phyloP scores from a whole-genome alignment of 1,140 invertebrate species.

The Phocides pigmalion region DNA sequence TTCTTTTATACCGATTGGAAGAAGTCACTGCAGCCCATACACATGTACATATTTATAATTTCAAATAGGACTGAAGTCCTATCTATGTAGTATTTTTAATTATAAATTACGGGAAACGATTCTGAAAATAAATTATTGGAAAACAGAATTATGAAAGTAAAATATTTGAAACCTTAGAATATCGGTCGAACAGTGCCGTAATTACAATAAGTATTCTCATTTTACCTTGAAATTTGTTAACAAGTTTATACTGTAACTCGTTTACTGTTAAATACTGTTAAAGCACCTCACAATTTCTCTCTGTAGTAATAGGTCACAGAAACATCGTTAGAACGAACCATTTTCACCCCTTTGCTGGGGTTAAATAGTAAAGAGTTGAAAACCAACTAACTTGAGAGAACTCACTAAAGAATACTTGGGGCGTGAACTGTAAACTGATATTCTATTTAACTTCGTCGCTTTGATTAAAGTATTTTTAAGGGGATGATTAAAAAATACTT shows the following conservation, averaged over 20 bases:
- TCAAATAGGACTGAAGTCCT: no score
- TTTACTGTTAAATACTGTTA: neutral
- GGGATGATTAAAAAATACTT: no score
- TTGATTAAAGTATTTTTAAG: neutral
- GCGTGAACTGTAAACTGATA: neutral
- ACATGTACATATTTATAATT: no score
- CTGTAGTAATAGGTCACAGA: neutral
- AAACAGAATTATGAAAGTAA: no score
- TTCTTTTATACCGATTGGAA: no score
- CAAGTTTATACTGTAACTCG: neutral
- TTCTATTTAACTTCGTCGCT: neutral
- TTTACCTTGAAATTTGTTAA: neutral
- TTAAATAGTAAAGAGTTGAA: neutral
- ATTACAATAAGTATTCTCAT: neutral
- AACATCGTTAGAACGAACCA: neutral
- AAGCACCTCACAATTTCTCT: neutral
- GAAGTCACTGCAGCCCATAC: no score
- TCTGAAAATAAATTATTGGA: no score
- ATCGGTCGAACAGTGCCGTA: no score
- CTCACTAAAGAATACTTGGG: neutral
- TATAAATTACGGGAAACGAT: no score
- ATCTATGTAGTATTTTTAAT: no score
- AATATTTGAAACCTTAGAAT: no score
- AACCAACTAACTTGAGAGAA: neutral
- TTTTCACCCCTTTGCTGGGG: neutral